These are phyloP conservation scores for Theonella swinhoei DNA, from an alignment of 37 sponge, comb jelly and placozoan species.

Conservation along the genomic window DNA sequence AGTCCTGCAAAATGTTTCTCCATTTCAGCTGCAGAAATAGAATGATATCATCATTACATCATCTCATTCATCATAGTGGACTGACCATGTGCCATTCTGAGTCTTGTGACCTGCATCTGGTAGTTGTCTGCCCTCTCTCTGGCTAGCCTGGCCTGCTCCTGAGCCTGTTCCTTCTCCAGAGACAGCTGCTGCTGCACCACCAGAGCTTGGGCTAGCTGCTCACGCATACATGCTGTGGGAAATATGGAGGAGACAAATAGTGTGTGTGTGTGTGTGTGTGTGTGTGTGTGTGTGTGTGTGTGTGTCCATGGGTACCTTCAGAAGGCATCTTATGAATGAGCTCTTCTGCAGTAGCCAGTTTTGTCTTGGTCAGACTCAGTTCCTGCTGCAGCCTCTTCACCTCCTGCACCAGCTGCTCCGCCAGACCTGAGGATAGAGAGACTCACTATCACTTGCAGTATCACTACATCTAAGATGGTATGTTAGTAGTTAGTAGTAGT, in stretches of 20 bases:
- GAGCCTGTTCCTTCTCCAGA: slow-evolving; percentile 62
- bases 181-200: slow-evolving; percentile 38
- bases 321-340: slow-evolving; percentile 53
- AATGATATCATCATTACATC: slow-evolving; percentile 4
- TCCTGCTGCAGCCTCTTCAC: slow-evolving; percentile 55
- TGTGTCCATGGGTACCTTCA: slow-evolving; percentile 36
- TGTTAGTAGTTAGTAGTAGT: too few relatives aligned
- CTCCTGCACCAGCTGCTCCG: slow-evolving; percentile 56
- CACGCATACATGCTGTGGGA: slow-evolving; percentile 66
- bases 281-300: slow-evolving; percentile 16
- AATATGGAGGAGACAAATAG: too few relatives aligned
- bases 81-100: slow-evolving; percentile 46
- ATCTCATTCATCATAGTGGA: not conserved
- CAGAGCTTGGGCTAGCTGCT: slow-evolving; percentile 58
- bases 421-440: slow-evolving; percentile 9
- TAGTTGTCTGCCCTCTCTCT: slow-evolving; percentile 38
- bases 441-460: not conserved
- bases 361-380: slow-evolving; percentile 23
- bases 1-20: slow-evolving; percentile 15
- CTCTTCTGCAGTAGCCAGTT: slow-evolving; percentile 42
- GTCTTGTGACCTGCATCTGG: slow-evolving; percentile 36
- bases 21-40: slow-evolving; percentile 9
- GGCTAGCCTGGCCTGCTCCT: slow-evolving; percentile 49
- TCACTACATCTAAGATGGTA: not conserved
- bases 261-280: too few relatives aligned